phyloP scores from a whole-genome alignment of 2,888 invertebrate genomes.

The Aphodius sticticus region DNA sequence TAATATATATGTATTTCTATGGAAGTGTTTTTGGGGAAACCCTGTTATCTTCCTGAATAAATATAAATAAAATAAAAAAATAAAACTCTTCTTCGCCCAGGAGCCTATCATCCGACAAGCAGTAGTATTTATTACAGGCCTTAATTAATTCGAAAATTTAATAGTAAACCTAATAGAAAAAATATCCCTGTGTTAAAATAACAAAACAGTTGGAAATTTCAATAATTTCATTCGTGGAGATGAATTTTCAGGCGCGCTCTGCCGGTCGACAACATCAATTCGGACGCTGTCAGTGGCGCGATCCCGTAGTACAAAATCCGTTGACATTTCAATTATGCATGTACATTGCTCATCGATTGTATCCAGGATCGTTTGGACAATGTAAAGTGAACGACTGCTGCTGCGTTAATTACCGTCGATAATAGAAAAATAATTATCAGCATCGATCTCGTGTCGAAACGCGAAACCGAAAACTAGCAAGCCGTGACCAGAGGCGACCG shows the following conservation, averaged over 20 bases:
- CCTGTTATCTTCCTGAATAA: too few species aligned
- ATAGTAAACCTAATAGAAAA: too few species aligned
- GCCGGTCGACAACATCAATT: background rate
- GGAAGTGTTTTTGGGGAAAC: too few species aligned
- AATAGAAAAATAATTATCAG: conserved; percentile 25
- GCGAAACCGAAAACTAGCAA: background rate
- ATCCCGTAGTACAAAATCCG: background rate
- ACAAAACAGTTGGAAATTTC: too few species aligned
- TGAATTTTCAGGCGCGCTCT: background rate
- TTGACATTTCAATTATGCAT: conserved; percentile 24
- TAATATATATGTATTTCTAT: too few species aligned
- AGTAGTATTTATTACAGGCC: too few species aligned
- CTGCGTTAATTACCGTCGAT: conserved; percentile 19
- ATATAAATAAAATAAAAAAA: too few species aligned
- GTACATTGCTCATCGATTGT: conserved; percentile 24
- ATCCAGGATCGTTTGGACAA: conserved; percentile 14
- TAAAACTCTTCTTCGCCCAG: too few species aligned
- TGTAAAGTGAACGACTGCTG: conserved; percentile 17
- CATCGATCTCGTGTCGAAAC: conserved; percentile 6
- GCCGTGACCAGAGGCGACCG: background rate
- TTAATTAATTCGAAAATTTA: too few species aligned
- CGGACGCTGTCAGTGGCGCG: background rate
- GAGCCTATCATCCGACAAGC: too few species aligned
- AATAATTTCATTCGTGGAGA: background rate
- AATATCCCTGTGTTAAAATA: too few species aligned